Conservation (phyloP, 30 jellyfish, hydroid and myxozoan species). For the Aurelia sp. region DNA sequence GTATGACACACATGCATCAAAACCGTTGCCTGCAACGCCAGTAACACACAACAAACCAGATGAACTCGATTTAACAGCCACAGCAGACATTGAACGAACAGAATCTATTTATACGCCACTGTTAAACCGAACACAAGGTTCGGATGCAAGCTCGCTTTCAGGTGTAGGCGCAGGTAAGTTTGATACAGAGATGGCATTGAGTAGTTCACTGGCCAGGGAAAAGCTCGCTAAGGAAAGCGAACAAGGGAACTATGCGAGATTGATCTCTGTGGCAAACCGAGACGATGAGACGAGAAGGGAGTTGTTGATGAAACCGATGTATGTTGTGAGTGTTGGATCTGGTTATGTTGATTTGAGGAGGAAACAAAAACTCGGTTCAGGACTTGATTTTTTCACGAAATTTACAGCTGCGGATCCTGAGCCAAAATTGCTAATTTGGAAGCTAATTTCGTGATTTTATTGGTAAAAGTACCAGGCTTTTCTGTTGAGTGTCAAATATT, state of each 20-base stretch:
- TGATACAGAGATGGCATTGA: conserved; percentile 79
- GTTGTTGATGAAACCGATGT: conserved; percentile 73
- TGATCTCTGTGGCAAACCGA: conserved; percentile 72
- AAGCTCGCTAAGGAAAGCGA: conserved; percentile 52
- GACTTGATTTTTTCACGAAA: conserved; percentile 58
- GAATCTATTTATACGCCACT: conserved; percentile 84
- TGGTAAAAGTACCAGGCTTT: background rate
- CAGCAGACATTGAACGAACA: background rate
- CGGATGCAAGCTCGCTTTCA: conserved; percentile 49
- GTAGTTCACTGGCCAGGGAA: conserved; percentile 64
- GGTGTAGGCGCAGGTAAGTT: conserved; percentile 57
- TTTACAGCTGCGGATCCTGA: conserved; percentile 55
- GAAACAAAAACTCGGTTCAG: conserved; percentile 50
- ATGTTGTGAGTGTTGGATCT: conserved; percentile 87
- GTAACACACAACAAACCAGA: background rate
- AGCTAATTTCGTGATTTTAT: conserved; percentile 31
- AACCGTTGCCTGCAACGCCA: background rate
- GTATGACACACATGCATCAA: background rate
- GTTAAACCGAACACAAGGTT: conserved; percentile 18
- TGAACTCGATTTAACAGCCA: conserved; percentile 21
- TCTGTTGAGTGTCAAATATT: too few relatives aligned
- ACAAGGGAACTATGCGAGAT: conserved; percentile 83
- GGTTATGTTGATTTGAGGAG: conserved; percentile 86
- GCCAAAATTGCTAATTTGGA: conserved; percentile 78
- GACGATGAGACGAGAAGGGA: conserved; percentile 67